Base-by-base conservation (phyloP, 2,113 vertebrate species). In the Triplophysa tibetana region DNA sequence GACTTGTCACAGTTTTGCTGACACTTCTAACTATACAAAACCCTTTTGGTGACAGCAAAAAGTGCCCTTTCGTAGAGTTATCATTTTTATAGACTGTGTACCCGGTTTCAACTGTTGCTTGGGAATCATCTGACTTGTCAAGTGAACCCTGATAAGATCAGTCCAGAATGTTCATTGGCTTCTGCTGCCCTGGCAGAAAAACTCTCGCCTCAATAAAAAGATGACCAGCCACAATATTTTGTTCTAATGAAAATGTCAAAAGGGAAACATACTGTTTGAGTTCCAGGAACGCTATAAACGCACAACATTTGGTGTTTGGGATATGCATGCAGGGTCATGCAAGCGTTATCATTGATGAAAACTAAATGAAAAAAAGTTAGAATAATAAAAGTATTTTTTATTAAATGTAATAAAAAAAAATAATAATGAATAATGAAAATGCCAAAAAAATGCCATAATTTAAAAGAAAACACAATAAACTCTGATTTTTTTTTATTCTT, bases 191-290 rank as follows among this genome's bases (percentile, higher is more conserved):
- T 64, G 33, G 60, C 78, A 61, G 60, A 65, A 70, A 73, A 58
- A 65, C 8, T 66, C 70, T 73, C 11, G 69, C 60, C 73, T 45
- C 61, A 72, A 8, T 64, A 70, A 65, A 80, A 72, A 29, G 23
- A 58, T 43, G 69, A 66, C 58, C 72, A 62, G 23, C 26, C n/a
- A 60, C 33, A 11, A 73, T 63, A 75, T 63, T 75, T 75, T 1
- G 9, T 45, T 48, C 41, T 75, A 75, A 62, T 75, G 72, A 62
- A 63, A 75, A 75, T 75, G 16, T 62, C 41, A 75, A 48, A 74
- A 24, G 41, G 13, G 29, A 41, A 60, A 41, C 70, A 23, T 33
- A 72, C 70, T 72, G 3, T 33, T 56, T 50, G 33, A 29, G 70
- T 17, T 38, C n/a, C 23, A 23, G 56, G 41, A 75, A 19, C 16